A percentile compares a stretch with the other conserved stretches of the same genome.
phyloP scores from a whole-genome alignment of 2,797 vertebrate genomes.

The Ptychobarbus kaznakovi region DNA sequence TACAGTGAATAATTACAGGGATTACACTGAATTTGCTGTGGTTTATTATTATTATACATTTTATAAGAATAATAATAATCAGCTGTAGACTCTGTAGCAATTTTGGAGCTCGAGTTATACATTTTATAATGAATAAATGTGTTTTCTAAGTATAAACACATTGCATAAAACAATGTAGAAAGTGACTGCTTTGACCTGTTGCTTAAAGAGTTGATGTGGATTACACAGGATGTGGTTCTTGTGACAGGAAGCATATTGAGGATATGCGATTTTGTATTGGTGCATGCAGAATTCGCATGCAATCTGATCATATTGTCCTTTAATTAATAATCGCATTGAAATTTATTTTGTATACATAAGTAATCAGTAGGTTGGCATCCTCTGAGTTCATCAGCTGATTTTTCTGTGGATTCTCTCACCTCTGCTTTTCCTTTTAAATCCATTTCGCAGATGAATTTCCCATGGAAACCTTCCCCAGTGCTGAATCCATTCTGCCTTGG shows the following conservation, averaged over 20 bases:
- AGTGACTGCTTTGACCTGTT: neutral
- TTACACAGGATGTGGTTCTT: constrained; percentile 23
- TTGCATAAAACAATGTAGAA: neutral
- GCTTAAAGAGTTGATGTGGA: neutral
- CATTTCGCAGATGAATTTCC: neutral
- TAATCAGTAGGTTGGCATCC: neutral
- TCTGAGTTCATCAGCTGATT: neutral
- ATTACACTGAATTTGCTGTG: neutral
- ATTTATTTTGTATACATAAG: neutral
- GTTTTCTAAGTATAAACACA: neutral
- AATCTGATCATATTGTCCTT: too few species aligned
- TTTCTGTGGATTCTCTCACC: neutral
- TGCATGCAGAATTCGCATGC: neutral
- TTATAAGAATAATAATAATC: neutral
- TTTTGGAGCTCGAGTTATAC: neutral
- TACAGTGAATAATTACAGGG: neutral
- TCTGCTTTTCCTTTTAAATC: neutral
- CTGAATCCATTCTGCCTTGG: neutral
- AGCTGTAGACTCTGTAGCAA: neutral
- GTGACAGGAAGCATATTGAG: neutral
- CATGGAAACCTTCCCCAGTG: neutral
- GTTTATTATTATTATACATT: neutral
- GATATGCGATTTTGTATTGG: neutral
- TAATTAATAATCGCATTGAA: neutral
- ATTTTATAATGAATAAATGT: neutral